These are phyloP conservation scores for Crotophaga sulcirostris DNA, from an alignment of 2,113 vertebrate genomes.

Conservation along the genomic window DNA sequence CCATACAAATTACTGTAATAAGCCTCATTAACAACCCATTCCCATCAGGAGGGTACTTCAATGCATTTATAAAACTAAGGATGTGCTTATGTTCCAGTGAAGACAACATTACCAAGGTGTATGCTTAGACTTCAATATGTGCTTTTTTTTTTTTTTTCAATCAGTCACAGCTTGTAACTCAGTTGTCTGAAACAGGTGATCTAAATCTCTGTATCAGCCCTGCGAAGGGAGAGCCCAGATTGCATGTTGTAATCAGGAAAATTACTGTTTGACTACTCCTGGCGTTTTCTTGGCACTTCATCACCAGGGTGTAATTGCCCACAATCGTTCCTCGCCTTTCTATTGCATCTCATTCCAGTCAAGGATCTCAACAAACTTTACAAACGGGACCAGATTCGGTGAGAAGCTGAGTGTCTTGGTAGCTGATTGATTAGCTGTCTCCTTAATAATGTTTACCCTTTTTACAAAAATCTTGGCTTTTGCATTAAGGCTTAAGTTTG, in stretches of 20 bases:
- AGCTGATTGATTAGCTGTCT: slow-evolving; percentile 54
- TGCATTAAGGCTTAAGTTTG: not conserved
- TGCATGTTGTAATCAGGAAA: slow-evolving; percentile 2
- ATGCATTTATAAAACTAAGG: not conserved
- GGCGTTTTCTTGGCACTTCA: slow-evolving; percentile 12
- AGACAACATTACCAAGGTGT: not conserved
- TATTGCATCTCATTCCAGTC: not conserved
- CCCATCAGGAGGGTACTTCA: not conserved
- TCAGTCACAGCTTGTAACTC: not conserved
- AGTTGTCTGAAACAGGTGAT: not conserved
- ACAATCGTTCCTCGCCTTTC: not conserved
- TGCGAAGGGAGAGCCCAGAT: not conserved
- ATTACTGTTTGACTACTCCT: slow-evolving; percentile 32
- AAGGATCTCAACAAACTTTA: not conserved
- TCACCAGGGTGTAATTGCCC: not conserved
- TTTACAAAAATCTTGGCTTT: slow-evolving; percentile 11
- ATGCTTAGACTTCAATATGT: not conserved
- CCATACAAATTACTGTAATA: slow-evolving; percentile 1
- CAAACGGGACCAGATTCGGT: not conserved
- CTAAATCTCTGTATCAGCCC: not conserved
- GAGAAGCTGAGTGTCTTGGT: not conserved
- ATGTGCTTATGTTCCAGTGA: not conserved
- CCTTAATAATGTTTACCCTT: not conserved
- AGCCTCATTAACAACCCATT: not conserved
- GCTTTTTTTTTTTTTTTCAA: not conserved